Percentiles rank a stretch among this genome's conserved stretches.
Conservation (phyloP, 23 tunicate species). For the Clavelina lepadiformis region DNA sequence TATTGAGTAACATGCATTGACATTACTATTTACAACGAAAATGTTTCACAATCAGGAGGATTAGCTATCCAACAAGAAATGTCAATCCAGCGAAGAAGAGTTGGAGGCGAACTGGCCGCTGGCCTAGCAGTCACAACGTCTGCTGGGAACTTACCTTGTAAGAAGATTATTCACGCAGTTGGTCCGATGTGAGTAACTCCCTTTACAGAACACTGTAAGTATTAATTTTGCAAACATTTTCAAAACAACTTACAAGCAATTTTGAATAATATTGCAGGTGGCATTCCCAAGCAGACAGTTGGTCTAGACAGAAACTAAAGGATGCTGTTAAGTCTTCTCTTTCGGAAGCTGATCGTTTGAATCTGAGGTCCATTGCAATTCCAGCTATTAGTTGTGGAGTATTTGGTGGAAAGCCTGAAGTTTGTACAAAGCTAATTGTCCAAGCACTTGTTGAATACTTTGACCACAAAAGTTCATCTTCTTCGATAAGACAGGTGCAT, state of each 20-base stretch:
- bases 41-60: slow-evolving; percentile 5
- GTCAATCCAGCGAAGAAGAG: background rate
- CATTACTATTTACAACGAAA: too few relatives aligned
- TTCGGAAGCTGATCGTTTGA: slow-evolving; percentile 14
- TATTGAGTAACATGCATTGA: too few relatives aligned
- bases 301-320: slow-evolving; percentile 8
- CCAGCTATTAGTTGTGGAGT: slow-evolving; percentile 54
- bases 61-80: slow-evolving; percentile 10
- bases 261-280: too few relatives aligned
- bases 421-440: slow-evolving; percentile 22
- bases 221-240: too few relatives aligned
- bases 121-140: slow-evolving; percentile 26
- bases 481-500: background rate
- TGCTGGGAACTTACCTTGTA: slow-evolving; percentile 30
- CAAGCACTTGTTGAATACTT: slow-evolving; percentile 27
- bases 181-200: slow-evolving; percentile 56
- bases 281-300: too few relatives aligned
- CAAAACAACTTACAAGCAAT: too few relatives aligned
- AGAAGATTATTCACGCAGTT: slow-evolving; percentile 36
- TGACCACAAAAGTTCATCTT: background rate
- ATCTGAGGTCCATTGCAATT: slow-evolving; percentile 29
- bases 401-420: slow-evolving; percentile 32
- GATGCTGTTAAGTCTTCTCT: slow-evolving; percentile 12
- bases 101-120: slow-evolving; percentile 5
- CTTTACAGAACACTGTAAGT: too few relatives aligned